Base-by-base conservation (phyloP, 2,113 vertebrate genomes). In the Cairina moschata region DNA sequence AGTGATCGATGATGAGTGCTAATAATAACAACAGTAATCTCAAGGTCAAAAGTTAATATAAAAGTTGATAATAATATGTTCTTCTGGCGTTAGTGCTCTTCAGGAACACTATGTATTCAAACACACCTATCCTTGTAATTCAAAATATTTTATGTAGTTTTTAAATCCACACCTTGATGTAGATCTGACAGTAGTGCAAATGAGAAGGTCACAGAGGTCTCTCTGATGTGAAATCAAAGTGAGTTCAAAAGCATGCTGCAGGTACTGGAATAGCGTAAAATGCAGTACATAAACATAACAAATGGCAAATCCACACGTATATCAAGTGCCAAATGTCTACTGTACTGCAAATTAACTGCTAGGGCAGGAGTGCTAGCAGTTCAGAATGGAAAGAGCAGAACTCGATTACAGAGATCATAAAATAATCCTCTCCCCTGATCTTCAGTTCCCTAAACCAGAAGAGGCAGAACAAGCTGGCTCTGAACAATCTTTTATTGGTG, bases 201-300 rank as follows among this genome's bases (percentile, higher is more conserved):
- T 94, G 38, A 93, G 91, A 65, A 59, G 88, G 95, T 78, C 72
- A 54, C 46, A 86, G 60, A 92, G 83, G 69, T 88, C 32, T 67
- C 82, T 94, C 76, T 91, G 90, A 90, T 84, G 88, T 91, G 78
- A 95, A 96, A 95, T 91, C 95, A 88, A 95, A 92, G 69, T 40
- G 76, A 91, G 83, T 90, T 90, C 90, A 84, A 91, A 85, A 31
- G 13, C 58, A 50, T 0, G 1, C 48, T 42, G 71, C 34, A 54
- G 89, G 52, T 83, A 38, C 44, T n/a, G 21, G 42, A 56, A 72
- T 29, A 36, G 69, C 29, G 73, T 60, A 84, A 86, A 91, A 75
- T n/a, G 38, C 72, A 93, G 79, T 63, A 52, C 4, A 16, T 83
- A 77, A 90, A 91, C 75, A 56, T 88, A 95, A 93, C 85, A 82